Conservation (phyloP, 2,797 vertebrate genomes). For the Lepilemur ruficaudatus region DNA sequence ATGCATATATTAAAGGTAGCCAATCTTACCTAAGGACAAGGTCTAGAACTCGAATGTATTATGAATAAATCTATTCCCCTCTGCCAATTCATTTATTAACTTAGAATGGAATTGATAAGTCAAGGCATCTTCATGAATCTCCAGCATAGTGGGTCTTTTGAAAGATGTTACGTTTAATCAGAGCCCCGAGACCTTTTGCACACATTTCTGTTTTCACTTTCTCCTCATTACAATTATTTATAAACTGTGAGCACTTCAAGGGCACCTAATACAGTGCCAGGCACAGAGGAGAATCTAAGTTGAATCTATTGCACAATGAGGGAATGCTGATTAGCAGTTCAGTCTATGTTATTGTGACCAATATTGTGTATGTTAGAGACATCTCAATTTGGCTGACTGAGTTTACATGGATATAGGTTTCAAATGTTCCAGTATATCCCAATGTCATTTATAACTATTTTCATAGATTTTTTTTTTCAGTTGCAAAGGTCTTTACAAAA, state of each 20-base stretch:
- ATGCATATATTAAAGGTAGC: background rate
- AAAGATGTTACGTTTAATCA: background rate
- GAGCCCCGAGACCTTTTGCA: background rate
- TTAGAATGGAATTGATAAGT: constrained; percentile 10
- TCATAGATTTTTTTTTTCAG: background rate
- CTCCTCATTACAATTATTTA: background rate
- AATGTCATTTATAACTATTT: background rate
- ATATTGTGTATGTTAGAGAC: background rate
- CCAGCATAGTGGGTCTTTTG: background rate
- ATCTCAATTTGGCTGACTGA: background rate
- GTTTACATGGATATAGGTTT: background rate
- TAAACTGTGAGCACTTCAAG: background rate
- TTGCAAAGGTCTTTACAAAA: constrained; percentile 22
- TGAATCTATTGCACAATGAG: background rate
- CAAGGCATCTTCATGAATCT: background rate
- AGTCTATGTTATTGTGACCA: background rate
- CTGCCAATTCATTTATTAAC: constrained; percentile 22
- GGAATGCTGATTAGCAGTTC: background rate
- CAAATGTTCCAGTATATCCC: background rate
- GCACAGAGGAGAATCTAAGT: background rate
- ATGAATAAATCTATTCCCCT: background rate
- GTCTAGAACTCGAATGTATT: background rate
- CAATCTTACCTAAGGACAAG: background rate
- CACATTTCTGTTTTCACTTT: background rate
- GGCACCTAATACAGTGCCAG: background rate